Evolutionary conservation across 2,888 invertebrate species (phyloP).

Genomic region (Pseudeuparius sepicola): DNA sequence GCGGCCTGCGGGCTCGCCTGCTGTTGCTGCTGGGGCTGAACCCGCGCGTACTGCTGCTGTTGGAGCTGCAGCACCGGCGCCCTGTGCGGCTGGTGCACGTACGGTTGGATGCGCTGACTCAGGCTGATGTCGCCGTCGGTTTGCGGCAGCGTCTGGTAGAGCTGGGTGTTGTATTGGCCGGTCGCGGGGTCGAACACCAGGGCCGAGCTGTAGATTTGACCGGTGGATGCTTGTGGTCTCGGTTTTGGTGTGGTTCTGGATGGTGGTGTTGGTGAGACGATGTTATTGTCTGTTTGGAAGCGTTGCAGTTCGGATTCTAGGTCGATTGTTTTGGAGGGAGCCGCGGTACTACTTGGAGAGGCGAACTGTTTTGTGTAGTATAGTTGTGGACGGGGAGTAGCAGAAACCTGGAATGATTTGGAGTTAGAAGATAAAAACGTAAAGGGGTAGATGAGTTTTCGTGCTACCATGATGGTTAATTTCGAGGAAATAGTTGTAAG

Average conservation of each 20-base stretch:
- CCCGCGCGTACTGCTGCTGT: constrained; percentile 32
- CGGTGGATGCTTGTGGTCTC: constrained; percentile 33
- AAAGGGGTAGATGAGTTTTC: too few relatives aligned
- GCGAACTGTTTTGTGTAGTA: constrained; percentile 33
- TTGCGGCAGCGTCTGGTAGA: constrained; percentile 67
- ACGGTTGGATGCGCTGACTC: constrained; percentile 66
- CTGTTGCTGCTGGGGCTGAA: neutral
- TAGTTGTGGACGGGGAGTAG: constrained; percentile 46
- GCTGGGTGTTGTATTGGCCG: constrained; percentile 68
- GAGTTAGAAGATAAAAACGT: too few relatives aligned
- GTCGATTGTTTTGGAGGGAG: constrained; percentile 38
- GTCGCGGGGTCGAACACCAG: constrained; percentile 65
- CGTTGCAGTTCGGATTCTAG: constrained; percentile 67
- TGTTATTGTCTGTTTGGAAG: constrained; percentile 57
- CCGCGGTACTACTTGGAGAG: constrained; percentile 31
- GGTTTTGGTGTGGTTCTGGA: constrained; percentile 36
- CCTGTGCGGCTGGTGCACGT: constrained; percentile 48
- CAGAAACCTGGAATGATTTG: too few relatives aligned
- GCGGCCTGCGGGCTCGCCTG: constrained; percentile 25
- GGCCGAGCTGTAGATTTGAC: constrained; percentile 67
- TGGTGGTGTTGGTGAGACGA: constrained; percentile 45
- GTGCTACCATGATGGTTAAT: too few relatives aligned
- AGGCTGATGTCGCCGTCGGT: constrained; percentile 60
- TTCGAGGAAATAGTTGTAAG: too few relatives aligned
- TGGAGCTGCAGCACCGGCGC: constrained; percentile 46